Evolutionary conservation across 2,888 invertebrate species (phyloP).

Genomic region (Carterocephalus palaemon): DNA sequence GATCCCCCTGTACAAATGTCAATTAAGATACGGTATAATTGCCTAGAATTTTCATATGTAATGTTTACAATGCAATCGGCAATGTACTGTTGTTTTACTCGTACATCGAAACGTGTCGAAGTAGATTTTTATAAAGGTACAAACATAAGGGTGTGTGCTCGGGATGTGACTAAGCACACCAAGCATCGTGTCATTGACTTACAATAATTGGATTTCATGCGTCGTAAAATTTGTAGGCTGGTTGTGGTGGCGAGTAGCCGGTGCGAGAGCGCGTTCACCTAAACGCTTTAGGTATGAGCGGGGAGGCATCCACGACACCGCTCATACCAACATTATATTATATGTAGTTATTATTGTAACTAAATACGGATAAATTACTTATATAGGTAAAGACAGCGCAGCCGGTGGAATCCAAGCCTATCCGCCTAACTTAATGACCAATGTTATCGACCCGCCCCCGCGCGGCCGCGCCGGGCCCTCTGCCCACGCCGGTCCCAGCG

Average conservation of each 20-base stretch:
- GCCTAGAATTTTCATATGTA: slow-evolving; percentile 30
- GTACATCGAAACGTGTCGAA: background rate
- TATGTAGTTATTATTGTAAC: slow-evolving; percentile 72
- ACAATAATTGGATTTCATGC: slow-evolving; percentile 12
- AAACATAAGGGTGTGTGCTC: background rate
- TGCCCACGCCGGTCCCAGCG: background rate
- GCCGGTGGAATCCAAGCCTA: slow-evolving; percentile 34
- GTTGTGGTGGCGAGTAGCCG: slow-evolving; percentile 47
- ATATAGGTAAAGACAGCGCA: slow-evolving; percentile 48
- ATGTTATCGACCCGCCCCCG: slow-evolving; percentile 30
- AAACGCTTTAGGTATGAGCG: slow-evolving; percentile 79
- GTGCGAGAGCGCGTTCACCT: slow-evolving; percentile 66
- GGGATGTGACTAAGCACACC: slow-evolving; percentile 1
- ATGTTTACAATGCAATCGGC: slow-evolving; percentile 11
- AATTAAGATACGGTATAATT: slow-evolving; percentile 55
- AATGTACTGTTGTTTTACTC: slow-evolving; percentile 4
- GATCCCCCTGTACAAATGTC: slow-evolving; percentile 55
- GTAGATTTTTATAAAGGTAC: slow-evolving; percentile 7
- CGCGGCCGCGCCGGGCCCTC: background rate
- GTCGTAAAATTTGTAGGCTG: slow-evolving; percentile 16
- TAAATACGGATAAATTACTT: slow-evolving; percentile 68
- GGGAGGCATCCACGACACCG: slow-evolving; percentile 76
- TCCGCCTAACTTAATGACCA: slow-evolving; percentile 19
- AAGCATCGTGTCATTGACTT: slow-evolving; percentile 22
- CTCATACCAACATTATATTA: slow-evolving; percentile 76